phyloP scores from a whole-genome alignment of 2,797 vertebrate genomes.

The Chloroceryle inda region DNA sequence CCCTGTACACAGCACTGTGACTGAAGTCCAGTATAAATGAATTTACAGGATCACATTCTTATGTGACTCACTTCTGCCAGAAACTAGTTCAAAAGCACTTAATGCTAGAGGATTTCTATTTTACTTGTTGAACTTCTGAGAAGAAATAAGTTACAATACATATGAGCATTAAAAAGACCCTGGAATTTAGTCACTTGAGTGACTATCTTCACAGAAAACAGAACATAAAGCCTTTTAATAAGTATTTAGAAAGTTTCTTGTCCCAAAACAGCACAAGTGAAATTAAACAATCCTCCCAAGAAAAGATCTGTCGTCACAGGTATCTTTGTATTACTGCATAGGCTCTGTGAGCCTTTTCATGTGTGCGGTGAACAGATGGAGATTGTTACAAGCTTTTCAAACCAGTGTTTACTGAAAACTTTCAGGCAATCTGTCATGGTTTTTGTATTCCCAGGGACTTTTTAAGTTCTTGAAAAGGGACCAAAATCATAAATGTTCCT shows the following conservation, averaged over 20 bases:
- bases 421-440: slow-evolving; percentile 62
- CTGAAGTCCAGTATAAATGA: neutral
- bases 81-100: slow-evolving; percentile 13
- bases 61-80: neutral
- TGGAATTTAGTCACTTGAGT: neutral
- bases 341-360: slow-evolving; percentile 48
- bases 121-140: neutral
- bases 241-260: slow-evolving; percentile 51
- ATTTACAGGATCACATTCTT: neutral
- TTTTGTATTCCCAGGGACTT: slow-evolving; percentile 62
- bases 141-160: neutral
- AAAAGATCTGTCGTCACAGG: slow-evolving; percentile 31
- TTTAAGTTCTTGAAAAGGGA: slow-evolving; percentile 56
- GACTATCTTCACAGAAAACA: neutral
- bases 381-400: slow-evolving; percentile 60
- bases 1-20: neutral
- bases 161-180: neutral
- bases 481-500: slow-evolving; percentile 46
- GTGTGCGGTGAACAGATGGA: slow-evolving; percentile 59
- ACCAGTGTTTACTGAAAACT: slow-evolving; percentile 52
- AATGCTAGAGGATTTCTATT: neutral
- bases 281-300: slow-evolving; percentile 66
- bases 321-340: slow-evolving; percentile 13
- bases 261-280: slow-evolving; percentile 50
- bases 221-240: slow-evolving; percentile 18